Evolutionary conservation across 2,888 invertebrate species (phyloP).

Genomic region (Nematopogon swammerdamellus): DNA sequence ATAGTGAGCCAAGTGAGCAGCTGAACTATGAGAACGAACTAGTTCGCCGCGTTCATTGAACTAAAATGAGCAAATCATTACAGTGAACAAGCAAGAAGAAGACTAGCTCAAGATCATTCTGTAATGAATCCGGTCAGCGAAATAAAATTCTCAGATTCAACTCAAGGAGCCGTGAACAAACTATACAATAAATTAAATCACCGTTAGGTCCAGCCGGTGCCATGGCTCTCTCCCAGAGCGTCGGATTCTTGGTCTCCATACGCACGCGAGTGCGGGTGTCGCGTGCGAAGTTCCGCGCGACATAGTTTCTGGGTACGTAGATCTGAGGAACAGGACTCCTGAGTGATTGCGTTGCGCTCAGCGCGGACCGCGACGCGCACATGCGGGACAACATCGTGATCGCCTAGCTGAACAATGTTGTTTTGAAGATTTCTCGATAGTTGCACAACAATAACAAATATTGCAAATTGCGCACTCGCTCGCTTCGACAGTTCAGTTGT

Average conservation of each 20-base stretch:
- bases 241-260: slow-evolving; percentile 42
- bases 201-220: slow-evolving; percentile 77
- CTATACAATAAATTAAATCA: no score
- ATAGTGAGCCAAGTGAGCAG: no score
- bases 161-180: not conserved
- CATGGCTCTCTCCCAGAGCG: slow-evolving; percentile 69
- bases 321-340: slow-evolving; percentile 40
- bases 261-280: slow-evolving; percentile 41
- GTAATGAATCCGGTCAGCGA: not conserved
- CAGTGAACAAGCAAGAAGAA: no score
- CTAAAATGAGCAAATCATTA: no score
- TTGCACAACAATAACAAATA: no score
- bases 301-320: slow-evolving; percentile 41
- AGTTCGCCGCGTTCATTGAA: no score
- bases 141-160: not conserved
- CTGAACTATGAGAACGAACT: no score
- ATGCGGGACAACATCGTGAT: slow-evolving; percentile 49
- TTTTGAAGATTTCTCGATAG: slow-evolving; percentile 8
- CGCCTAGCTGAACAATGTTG: slow-evolving; percentile 8
- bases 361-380: slow-evolving; percentile 32
- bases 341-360: slow-evolving; percentile 31
- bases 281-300: slow-evolving; percentile 53
- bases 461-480: no score
- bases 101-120: no score
- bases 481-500: no score